A percentile compares a stretch with the other conserved stretches of the same genome.
These are phyloP conservation scores for Tursiops truncatus DNA, from an alignment of 2,113 vertebrate species.

Conservation along the genomic window DNA sequence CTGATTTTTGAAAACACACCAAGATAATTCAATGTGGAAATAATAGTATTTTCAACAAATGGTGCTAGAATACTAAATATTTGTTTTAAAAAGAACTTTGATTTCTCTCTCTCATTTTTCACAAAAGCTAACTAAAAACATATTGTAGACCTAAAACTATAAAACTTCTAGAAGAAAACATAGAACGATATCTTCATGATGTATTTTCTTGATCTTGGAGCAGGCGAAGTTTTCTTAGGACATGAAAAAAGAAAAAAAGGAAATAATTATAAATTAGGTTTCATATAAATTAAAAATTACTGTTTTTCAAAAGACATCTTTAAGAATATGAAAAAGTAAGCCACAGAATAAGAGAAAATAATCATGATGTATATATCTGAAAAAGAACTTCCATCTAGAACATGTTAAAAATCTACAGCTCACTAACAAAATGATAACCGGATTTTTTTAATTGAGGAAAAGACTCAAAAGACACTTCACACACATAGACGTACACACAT, in stretches of 20 bases:
- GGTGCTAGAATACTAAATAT: neutral
- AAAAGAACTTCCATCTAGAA: neutral
- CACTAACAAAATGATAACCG: neutral
- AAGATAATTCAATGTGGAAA: slow-evolving; percentile 15
- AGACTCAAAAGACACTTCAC: neutral
- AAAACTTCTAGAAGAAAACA: neutral
- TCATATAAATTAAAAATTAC: neutral
- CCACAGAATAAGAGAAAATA: neutral
- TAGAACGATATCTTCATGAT: neutral
- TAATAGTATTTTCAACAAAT: neutral
- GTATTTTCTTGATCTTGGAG: neutral
- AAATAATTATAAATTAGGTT: neutral
- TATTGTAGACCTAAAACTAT: neutral
- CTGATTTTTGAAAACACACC: neutral
- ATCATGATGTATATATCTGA: neutral
- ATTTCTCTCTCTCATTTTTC: neutral
- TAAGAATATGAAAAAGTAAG: slow-evolving; percentile 17
- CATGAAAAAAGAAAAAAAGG: neutral
- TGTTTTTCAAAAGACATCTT: neutral
- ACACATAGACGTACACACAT: neutral
- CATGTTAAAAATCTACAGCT: neutral
- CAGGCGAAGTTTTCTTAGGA: neutral
- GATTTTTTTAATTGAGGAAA: neutral
- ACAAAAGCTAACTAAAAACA: neutral
- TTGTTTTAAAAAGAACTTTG: neutral